Base-by-base conservation (phyloP, 1,140 invertebrate species). In the Mya arenaria region DNA sequence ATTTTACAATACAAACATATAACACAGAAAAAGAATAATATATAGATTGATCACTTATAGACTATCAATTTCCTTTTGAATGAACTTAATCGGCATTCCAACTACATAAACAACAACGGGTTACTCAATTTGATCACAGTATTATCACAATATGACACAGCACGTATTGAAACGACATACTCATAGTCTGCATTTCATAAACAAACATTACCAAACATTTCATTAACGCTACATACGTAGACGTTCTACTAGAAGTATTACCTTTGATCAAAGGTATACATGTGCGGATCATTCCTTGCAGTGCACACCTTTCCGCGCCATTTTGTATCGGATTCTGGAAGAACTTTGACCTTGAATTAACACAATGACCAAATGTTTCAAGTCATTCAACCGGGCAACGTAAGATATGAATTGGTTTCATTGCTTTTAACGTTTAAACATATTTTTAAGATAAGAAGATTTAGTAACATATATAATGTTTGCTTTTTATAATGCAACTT, bases 261-360 rank as follows among this genome's bases (percentile, higher is more conserved):
- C 73, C 58, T 65, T 25, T 32, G 10, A 44, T 77, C 73, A 77
- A 77, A 77, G 2, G 73, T 77, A 34, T 44, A 30, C 73, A 77
- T 77, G 30, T 77, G 73, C 8, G 73, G 73, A 32, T 77, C 73
- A 65, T 77, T 77, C 48, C 73, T 28, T 30, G 73, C 73, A 36
- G 28, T 66, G 32, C 73, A 77, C 2, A 77, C n/a, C 32, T 62
- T 34, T 28, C 37, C 37, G 2, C 73, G 37, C 39, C 56, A 77
- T 52, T 34, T 15, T 77, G 15, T 36, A 34, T 77, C 32, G 4
- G 3, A 17, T 25, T 77, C 73, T n/a, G 58, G 73, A 5, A 77
- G 28, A 13, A 77, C 62, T 23, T 77, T 23, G 4, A 77, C 73
- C 73, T 77, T n/a, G n/a, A n/a, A n/a, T n/a, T n/a, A n/a, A n/a